Base-by-base conservation (phyloP, 2,888 invertebrate genomes). In the Cryptocheilus praepositus region DNA sequence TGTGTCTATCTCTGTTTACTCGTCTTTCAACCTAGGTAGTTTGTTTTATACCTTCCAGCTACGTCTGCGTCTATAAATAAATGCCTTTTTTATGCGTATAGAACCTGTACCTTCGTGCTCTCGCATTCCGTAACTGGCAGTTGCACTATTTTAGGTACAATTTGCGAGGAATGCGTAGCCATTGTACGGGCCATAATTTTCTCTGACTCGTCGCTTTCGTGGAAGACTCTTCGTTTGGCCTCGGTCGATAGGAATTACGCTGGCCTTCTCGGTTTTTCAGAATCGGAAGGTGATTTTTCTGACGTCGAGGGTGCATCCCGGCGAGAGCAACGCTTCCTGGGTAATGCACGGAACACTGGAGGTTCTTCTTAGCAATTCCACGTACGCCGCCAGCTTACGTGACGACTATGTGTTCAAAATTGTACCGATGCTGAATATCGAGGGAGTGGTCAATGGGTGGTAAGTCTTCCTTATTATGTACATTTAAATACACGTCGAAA, bases 261-360 rank as follows among this genome's bases (percentile, higher is more conserved):
- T 8, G 49, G 19, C 49, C 16, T 19, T 22, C n/a, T 53, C 13
- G 25, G 25, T 16, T 74, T 79, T 86, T 4, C 82, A 93, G 93
- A 91, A 92, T 55, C 91, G 93, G 46, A 92, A 93, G 74, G 90
- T 93, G 75, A 89, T 96, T 73, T 94, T 96, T 84, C 90, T 96
- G 58, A 93, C 94, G 8, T 92, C 94, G 0, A 91, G 96, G 74
- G 96, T 96, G 8, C 96, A 96, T 90, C 96, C 96, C 0, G 95
- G 96, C 0, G 96, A 96, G 89, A 94, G 94, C 86, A 96, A 96
- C 88, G 92, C 96, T 7, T 95, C 95, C 0, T 96, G 95, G 95
- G 93, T 96, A 69, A 95, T 96, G 94, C 94, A 95, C 86, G 96
- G 95, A 5, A 93, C 94, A 0, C 89, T 96, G 61, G 91, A 92